A percentile compares a stretch with the other conserved stretches of the same genome.
These are phyloP conservation scores for Sebastes minor DNA, from an alignment of 2,797 vertebrate genomes.

Conservation along the genomic window DNA sequence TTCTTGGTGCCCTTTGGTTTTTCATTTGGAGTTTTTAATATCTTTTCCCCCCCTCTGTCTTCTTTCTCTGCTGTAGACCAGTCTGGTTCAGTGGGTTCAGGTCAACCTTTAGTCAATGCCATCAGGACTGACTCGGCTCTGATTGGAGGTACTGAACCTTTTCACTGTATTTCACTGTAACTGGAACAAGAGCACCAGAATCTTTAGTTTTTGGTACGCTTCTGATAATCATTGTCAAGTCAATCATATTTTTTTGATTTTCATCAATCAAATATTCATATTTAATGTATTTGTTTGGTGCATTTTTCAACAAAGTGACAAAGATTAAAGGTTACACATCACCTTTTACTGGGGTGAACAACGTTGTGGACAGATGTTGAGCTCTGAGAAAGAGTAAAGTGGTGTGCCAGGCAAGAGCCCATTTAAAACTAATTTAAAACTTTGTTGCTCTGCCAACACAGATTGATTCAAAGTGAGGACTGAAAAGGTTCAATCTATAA, in stretches of 20 bases:
- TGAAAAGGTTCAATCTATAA: slow-evolving; percentile 57
- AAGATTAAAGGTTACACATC: background rate
- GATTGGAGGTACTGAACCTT: slow-evolving; percentile 90
- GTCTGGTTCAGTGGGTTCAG: slow-evolving; percentile 88
- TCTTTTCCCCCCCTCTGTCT: background rate
- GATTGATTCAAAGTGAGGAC: slow-evolving; percentile 60
- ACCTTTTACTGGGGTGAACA: background rate
- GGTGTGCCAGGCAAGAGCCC: slow-evolving; percentile 15
- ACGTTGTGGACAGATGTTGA: slow-evolving; percentile 1
- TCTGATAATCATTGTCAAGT: background rate
- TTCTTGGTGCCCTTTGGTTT: background rate
- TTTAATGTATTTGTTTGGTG: background rate
- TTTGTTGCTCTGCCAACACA: slow-evolving; percentile 44
- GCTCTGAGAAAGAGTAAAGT: background rate
- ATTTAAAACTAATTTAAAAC: slow-evolving; percentile 63
- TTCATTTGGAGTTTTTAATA: background rate
- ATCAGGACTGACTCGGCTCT: slow-evolving; percentile 92
- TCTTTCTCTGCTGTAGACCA: slow-evolving; percentile 85
- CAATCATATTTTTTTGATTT: background rate
- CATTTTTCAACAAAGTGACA: background rate
- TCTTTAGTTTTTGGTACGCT: background rate
- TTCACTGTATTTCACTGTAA: background rate
- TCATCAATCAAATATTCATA: background rate
- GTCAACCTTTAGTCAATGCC: slow-evolving; percentile 89
- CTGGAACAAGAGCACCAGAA: background rate